Evolutionary conservation across 2,888 invertebrate species (phyloP).

Genomic region (Synanthedon formicaeformis): DNA sequence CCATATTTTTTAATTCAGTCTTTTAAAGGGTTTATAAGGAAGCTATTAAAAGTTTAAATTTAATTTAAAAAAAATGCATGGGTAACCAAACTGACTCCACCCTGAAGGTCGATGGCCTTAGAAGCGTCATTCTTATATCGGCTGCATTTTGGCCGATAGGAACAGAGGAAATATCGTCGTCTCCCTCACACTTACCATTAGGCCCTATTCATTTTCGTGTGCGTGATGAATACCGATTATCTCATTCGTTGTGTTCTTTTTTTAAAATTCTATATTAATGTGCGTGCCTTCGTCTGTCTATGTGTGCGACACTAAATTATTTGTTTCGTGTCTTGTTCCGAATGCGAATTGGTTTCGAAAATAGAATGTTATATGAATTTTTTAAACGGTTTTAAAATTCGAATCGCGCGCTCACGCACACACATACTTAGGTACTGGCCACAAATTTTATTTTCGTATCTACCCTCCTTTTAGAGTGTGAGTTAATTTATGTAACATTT

Average conservation of each 20-base stretch:
- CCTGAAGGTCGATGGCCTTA: slow-evolving; percentile 55
- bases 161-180: slow-evolving; percentile 41
- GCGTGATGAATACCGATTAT: slow-evolving; percentile 65
- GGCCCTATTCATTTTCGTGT: slow-evolving; percentile 50
- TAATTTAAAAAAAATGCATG: background rate
- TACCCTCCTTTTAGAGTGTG: slow-evolving; percentile 3
- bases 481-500: slow-evolving; percentile 23
- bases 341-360: slow-evolving; percentile 49
- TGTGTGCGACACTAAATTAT: slow-evolving; percentile 56
- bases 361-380: slow-evolving; percentile 40
- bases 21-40: background rate
- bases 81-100: slow-evolving; percentile 23
- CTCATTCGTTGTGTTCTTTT: slow-evolving; percentile 47
- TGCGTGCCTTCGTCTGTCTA: slow-evolving; percentile 22
- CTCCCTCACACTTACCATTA: slow-evolving; percentile 33
- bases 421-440: slow-evolving; percentile 9
- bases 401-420: slow-evolving; percentile 9
- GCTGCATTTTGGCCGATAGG: slow-evolving; percentile 62
- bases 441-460: slow-evolving; percentile 17
- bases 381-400: slow-evolving; percentile 32
- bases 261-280: slow-evolving; percentile 47
- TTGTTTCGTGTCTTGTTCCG: slow-evolving; percentile 34
- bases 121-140: slow-evolving; percentile 67
- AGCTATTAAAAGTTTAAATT: background rate
- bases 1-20: too few relatives aligned